Evolutionary conservation across 2,888 invertebrate genomes (phyloP), one percentile per base, ranked within the genome.

Genomic region (Gryllus longicercus): DNA sequence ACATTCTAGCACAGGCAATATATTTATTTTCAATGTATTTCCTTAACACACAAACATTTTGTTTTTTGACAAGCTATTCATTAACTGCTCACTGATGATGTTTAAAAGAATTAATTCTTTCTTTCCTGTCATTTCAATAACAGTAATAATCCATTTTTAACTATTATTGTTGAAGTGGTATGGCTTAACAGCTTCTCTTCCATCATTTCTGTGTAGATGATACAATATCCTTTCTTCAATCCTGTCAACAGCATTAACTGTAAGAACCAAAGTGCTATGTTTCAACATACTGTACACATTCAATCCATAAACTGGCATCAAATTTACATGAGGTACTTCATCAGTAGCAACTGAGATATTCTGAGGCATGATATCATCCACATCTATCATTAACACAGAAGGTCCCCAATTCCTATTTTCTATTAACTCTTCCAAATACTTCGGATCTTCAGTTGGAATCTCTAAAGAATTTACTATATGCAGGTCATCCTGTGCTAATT

Each of bases 261-360:
- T 97, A 3, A 99, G 86, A 10, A 99, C 93, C 14, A 99, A 88
- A 0, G 98, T 98, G 82, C 96, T 94, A 87, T 99, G 96, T 88
- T 99, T 99, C 82, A 99, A 86, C 95, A 99, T 97, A 63, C 98
- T 97, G 88, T 94, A 95, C 0, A 98, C 97, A 89, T 99, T 99
- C 21, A 99, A 89, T 51, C 91, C 90, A 88, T 97, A 99, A 0
- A 93, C 93, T 14, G 99, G 99, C 96, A 99, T 97, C 49, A 98
- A 88, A 87, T 96, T 99, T 74, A 97, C 91, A 85, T 96, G 94
- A 74, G 91, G 91, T n/a, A 98, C 89, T 4, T 86, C 84, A 84
- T 95, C 93, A 4, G 94, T 92, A 2, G 98, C 98, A 51, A 92
- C 88, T 76, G 95, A 92, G 82, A 99, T 94, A 86, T 98, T 98